These are phyloP conservation scores for Carcinoscorpius rotundicauda DNA, from an alignment of 1,140 invertebrate genomes.

Conservation along the genomic window DNA sequence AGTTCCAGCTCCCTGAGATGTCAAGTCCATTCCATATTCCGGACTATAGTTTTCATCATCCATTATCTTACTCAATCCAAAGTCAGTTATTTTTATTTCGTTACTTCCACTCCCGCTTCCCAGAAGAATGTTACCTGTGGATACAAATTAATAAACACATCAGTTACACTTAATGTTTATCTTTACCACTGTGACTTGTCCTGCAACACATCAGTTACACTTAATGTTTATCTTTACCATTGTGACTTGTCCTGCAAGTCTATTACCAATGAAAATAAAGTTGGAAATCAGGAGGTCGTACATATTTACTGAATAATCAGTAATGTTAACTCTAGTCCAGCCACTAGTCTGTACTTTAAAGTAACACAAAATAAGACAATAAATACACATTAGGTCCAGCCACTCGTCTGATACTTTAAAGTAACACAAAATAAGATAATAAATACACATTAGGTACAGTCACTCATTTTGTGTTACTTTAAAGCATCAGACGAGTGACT, in stretches of 20 bases:
- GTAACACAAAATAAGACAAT: too few relatives aligned
- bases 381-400: too few relatives aligned
- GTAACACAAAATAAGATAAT: too few relatives aligned
- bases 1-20: slow-evolving; percentile 97
- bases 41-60: slow-evolving; percentile 98
- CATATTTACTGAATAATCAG: too few relatives aligned
- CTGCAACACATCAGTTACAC: background rate
- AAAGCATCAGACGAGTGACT: too few relatives aligned
- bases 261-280: slow-evolving; percentile 1
- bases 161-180: background rate
- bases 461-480: too few relatives aligned
- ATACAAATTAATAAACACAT: slow-evolving; percentile 9
- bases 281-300: too few relatives aligned
- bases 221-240: background rate
- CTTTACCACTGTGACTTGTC: background rate
- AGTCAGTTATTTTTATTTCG: slow-evolving; percentile 99
- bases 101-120: slow-evolving; percentile 58
- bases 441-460: too few relatives aligned
- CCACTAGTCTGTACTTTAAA: too few relatives aligned
- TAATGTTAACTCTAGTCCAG: too few relatives aligned
- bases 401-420: too few relatives aligned
- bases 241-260: background rate
- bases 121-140: slow-evolving; percentile 51
- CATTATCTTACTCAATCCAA: slow-evolving; percentile 99
- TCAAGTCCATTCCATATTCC: slow-evolving; percentile 98